phyloP scores from a whole-genome alignment of 2,113 vertebrate genomes.

The Engystomops pustulosus region DNA sequence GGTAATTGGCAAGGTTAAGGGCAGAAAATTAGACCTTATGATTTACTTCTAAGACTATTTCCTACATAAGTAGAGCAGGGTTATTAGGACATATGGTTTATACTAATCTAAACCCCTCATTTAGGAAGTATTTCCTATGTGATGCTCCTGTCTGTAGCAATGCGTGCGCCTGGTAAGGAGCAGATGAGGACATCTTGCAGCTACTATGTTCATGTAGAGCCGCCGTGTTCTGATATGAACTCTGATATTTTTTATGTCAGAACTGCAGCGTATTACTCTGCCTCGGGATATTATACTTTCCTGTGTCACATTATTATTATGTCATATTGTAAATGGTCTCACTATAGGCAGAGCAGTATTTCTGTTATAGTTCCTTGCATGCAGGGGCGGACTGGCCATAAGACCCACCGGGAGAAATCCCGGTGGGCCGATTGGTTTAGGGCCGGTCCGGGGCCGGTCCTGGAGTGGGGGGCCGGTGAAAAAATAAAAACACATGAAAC shows the following conservation, averaged over 20 bases:
- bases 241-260: conserved; percentile 21
- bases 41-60: neutral
- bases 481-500: no score
- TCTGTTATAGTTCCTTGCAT: neutral
- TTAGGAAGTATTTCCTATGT: neutral
- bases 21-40: no score
- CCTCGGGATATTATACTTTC: conserved; percentile 27
- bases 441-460: no score
- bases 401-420: no score
- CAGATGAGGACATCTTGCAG: neutral
- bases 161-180: neutral
- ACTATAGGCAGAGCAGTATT: neutral
- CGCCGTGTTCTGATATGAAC: conserved; percentile 20
- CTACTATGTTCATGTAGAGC: neutral
- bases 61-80: neutral
- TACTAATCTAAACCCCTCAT: neutral
- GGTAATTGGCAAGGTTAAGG: no score
- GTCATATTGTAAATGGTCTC: neutral
- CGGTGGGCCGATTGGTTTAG: no score
- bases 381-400: no score
- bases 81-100: neutral
- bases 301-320: neutral
- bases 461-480: no score
- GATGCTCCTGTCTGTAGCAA: neutral
- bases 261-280: conserved; percentile 3